Conservation (phyloP, 2,888 invertebrate genomes). For the Reticulitermes lucifugus region DNA sequence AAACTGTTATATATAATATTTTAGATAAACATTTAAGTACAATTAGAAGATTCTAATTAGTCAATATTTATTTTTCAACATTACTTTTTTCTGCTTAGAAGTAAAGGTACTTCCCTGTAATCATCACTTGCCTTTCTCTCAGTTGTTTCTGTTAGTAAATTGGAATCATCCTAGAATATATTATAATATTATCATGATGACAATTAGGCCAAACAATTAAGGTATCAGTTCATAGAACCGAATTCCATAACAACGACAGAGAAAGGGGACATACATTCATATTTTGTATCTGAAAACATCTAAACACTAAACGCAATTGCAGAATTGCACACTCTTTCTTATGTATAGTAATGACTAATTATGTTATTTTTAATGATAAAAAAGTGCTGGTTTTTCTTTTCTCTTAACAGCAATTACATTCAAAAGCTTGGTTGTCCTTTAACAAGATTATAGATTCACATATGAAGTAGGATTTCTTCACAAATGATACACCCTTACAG, state of each 20-base stretch:
- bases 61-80: conserved; percentile 45
- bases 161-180: conserved; percentile 48
- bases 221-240: conserved; percentile 55
- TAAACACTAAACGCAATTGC: conserved; percentile 51
- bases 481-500: conserved; percentile 34
- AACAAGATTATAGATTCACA: conserved; percentile 40
- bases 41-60: conserved; percentile 51
- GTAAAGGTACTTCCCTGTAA: conserved; percentile 34
- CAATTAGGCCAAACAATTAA: conserved; percentile 55
- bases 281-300: conserved; percentile 49
- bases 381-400: conserved; percentile 23
- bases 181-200: conserved; percentile 50
- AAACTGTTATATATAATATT: conserved; percentile 48
- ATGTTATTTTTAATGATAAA: conserved; percentile 48
- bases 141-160: conserved; percentile 41
- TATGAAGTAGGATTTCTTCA: conserved; percentile 41
- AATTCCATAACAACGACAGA: conserved; percentile 51
- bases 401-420: conserved; percentile 49
- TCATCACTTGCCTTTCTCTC: conserved; percentile 37
- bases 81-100: conserved; percentile 40
- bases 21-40: conserved; percentile 53
- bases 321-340: conserved; percentile 50
- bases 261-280: conserved; percentile 44
- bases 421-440: conserved; percentile 45
- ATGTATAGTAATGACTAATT: conserved; percentile 47